Conservation (phyloP, 2,797 vertebrate species). For the Eulemur coronatus region DNA sequence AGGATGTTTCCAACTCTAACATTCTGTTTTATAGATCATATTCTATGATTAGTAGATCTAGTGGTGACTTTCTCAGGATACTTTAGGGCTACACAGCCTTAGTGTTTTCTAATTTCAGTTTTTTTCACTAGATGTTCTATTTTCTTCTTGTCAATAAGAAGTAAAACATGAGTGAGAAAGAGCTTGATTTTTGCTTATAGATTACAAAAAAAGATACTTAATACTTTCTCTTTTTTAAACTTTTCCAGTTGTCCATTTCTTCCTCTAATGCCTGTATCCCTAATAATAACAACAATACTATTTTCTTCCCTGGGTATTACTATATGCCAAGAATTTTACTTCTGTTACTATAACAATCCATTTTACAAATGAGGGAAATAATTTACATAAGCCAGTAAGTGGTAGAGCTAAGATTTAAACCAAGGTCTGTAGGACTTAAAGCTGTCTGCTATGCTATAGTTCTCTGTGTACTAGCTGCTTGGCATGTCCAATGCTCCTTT, state of each 20-base stretch:
- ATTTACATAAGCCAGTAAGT: slow-evolving; percentile 18
- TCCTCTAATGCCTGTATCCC: background rate
- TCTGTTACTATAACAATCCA: slow-evolving; percentile 23
- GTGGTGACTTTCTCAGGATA: slow-evolving; percentile 8
- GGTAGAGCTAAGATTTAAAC: slow-evolving; percentile 6
- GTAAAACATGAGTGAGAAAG: slow-evolving; percentile 36
- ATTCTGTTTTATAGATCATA: slow-evolving; percentile 1
- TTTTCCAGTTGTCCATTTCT: background rate
- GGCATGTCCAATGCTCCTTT: background rate
- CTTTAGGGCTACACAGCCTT: background rate
- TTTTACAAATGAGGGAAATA: slow-evolving; percentile 42
- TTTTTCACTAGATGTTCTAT: background rate
- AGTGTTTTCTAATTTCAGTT: slow-evolving; percentile 47
- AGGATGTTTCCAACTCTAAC: background rate
- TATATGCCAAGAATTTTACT: slow-evolving; percentile 21
- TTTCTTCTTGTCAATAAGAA: slow-evolving; percentile 25
- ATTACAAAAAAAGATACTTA: slow-evolving; percentile 9
- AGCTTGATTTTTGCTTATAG: slow-evolving; percentile 49
- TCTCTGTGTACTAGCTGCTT: background rate
- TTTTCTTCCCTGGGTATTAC: background rate
- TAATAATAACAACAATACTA: slow-evolving; percentile 2
- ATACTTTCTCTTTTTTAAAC: slow-evolving; percentile 16
- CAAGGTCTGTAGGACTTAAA: slow-evolving; percentile 1
- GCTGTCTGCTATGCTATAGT: background rate
- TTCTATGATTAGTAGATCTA: background rate